Evolutionary conservation across 2,113 vertebrate genomes (phyloP).

Genomic region (Ellobius talpinus): DNA sequence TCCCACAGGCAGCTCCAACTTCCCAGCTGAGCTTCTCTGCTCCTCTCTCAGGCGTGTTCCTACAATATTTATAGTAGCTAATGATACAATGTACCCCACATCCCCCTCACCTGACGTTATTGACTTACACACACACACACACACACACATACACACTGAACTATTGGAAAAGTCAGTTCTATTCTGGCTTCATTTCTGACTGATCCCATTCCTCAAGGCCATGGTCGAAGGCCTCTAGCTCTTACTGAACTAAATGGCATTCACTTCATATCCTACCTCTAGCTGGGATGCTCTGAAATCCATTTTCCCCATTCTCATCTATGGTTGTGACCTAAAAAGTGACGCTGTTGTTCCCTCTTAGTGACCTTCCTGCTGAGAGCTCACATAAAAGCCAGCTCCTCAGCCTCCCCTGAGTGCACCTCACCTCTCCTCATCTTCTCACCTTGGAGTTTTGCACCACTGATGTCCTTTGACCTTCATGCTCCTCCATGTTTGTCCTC

Average conservation of each 20-base stretch:
- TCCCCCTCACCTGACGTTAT: background rate
- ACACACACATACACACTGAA: background rate
- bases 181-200: constrained; percentile 1
- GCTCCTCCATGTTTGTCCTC: background rate
- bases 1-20: background rate
- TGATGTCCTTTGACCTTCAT: background rate
- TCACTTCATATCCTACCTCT: background rate
- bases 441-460: background rate
- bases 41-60: background rate
- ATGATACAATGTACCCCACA: background rate
- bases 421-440: background rate
- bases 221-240: background rate
- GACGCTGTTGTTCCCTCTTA: background rate
- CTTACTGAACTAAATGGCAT: background rate
- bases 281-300: background rate
- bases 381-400: background rate
- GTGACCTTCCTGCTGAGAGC: background rate
- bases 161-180: background rate
- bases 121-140: background rate
- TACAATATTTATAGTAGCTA: background rate
- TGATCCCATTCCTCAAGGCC: background rate
- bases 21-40: background rate
- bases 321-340: background rate
- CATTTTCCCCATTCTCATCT: background rate
- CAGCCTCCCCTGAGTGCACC: background rate